Evolutionary conservation across 2,113 vertebrate species (phyloP).

Genomic region (Rhinoderma darwinii): DNA sequence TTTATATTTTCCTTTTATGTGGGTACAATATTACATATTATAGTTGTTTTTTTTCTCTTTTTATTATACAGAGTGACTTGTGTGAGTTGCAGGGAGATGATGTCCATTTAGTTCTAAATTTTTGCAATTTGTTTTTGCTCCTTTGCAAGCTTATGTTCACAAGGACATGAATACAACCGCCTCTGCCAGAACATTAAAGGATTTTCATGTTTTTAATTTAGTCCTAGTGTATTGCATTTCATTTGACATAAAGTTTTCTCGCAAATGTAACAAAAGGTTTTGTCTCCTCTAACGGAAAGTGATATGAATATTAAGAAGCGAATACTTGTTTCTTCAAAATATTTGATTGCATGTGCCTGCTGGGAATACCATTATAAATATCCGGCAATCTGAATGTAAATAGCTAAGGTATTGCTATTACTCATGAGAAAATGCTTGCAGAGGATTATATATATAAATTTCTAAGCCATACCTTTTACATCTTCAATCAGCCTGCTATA

Average conservation of each 20-base stretch:
- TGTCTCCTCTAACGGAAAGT: constrained; percentile 39
- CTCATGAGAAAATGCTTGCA: constrained; percentile 69
- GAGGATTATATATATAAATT: constrained; percentile 70
- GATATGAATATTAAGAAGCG: constrained; percentile 61
- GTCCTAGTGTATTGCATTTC: constrained; percentile 28
- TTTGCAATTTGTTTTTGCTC: background rate
- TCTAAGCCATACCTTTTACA: constrained; percentile 70
- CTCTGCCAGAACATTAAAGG: constrained; percentile 17
- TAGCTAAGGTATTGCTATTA: constrained; percentile 70
- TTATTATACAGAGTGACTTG: background rate
- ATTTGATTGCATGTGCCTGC: constrained; percentile 67
- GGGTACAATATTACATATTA: background rate
- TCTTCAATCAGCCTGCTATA: constrained; percentile 73
- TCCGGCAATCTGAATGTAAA: constrained; percentile 71
- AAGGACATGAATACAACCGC: constrained; percentile 2
- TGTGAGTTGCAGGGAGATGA: background rate
- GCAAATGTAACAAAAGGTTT: constrained; percentile 51
- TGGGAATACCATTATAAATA: constrained; percentile 70
- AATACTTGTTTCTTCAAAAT: constrained; percentile 71
- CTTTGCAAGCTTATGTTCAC: background rate
- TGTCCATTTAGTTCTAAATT: constrained; percentile 8
- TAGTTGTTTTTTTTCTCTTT: background rate
- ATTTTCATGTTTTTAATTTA: constrained; percentile 39
- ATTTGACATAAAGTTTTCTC: constrained; percentile 36
- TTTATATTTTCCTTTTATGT: no score